Base-by-base conservation (phyloP, 2,113 vertebrate genomes). In the Cryptomyrus ogoouensis region DNA sequence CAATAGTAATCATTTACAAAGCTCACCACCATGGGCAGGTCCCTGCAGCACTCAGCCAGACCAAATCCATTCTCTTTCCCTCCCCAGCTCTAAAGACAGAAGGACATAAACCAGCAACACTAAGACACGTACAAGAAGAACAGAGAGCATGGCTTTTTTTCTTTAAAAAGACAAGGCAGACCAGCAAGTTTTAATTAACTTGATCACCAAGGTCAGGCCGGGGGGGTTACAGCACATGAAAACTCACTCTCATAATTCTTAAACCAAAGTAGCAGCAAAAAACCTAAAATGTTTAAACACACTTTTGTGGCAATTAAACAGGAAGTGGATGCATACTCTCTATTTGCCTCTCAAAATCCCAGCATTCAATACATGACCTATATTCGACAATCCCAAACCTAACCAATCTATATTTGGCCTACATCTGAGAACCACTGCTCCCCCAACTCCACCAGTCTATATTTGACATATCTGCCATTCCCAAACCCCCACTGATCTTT, bases 11-110 rank as follows among this genome's bases (percentile, higher is more conserved):
- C 35, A 80, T 12, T 15, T 13, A 88, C 15, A 88, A 91, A 31
- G 93, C 96, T 96, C 95, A 97, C 97, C 95, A 96, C 85, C 97
- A 99, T 97, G 89, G 96, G 95, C 91, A 99, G 96, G 91, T 99
- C 98, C 95, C 98, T 96, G 93, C 98, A 99, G 95, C 98, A 99
- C 93, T 98, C 98, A 5, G 98, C 98, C 92, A 99, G 95, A 85
- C 98, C 98, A 92, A 99, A 99, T 80, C 98, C 98, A 92, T 99
- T 99, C 91, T 99, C 98, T 80, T 99, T 99, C 62, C 98, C 98
- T 62, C 98, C 98, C 98, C 98, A 99, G 92, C 98, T 99, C 98
- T 99, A 92, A 0, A 27, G 9, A 90, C 88, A n/a, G 90, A 21
- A 90, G 92, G 92, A 90, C 62, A 90, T 46, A 50, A 35, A 90